Conservation (phyloP, 64 coral and sea anemone genomes). For the Montipora efflorescens region DNA sequence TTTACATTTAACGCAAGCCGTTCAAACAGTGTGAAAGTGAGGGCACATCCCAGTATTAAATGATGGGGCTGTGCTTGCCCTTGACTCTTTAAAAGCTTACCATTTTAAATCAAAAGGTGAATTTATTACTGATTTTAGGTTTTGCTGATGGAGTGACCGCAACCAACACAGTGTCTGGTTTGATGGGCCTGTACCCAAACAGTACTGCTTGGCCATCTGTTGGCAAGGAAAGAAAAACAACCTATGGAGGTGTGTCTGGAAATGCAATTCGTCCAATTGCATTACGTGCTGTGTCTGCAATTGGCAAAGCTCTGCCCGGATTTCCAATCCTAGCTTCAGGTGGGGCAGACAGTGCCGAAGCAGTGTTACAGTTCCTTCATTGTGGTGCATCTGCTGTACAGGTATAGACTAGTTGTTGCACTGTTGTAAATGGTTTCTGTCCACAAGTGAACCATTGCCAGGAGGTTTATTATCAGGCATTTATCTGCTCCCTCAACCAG, state of each 20-base stretch:
- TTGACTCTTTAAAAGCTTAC: too few relatives aligned
- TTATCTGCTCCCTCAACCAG: too few relatives aligned
- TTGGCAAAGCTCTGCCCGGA: slow-evolving; percentile 83
- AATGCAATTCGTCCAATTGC: slow-evolving; percentile 97
- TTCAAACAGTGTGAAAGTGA: too few relatives aligned
- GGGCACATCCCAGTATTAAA: too few relatives aligned
- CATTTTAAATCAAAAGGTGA: too few relatives aligned
- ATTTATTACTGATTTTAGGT: slow-evolving; percentile 38
- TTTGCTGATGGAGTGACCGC: slow-evolving; percentile 98
- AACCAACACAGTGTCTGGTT: slow-evolving; percentile 98
- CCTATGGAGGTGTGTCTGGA: slow-evolving; percentile 96
- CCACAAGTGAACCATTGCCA: too few relatives aligned
- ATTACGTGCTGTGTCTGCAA: slow-evolving; percentile 95
- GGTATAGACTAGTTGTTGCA: slow-evolving; percentile 41
- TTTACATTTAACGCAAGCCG: too few relatives aligned
- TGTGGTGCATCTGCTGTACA: slow-evolving; percentile 90
- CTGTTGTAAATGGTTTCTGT: too few relatives aligned
- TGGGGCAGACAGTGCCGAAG: slow-evolving; percentile 98
- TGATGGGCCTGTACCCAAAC: slow-evolving; percentile 84
- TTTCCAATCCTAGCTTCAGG: slow-evolving; percentile 97
- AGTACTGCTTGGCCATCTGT: slow-evolving; percentile 83
- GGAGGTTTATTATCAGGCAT: too few relatives aligned
- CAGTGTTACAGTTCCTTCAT: slow-evolving; percentile 95
- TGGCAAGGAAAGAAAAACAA: slow-evolving; percentile 83
- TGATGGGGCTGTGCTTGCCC: too few relatives aligned